Conservation (phyloP, 2,113 vertebrate species). For the Mirza zaza region DNA sequence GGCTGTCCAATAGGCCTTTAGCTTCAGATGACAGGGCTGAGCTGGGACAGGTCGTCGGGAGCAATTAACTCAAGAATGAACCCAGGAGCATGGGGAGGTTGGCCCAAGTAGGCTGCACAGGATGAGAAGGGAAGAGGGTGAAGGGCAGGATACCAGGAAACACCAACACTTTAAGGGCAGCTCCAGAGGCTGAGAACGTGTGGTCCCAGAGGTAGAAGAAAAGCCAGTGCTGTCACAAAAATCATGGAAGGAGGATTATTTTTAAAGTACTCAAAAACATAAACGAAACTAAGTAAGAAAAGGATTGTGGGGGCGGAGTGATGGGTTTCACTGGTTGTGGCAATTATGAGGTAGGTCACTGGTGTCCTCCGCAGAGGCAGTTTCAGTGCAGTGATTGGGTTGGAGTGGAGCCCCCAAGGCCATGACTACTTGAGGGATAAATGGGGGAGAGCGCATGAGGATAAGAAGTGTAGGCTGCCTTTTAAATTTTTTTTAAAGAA, state of each 20-base stretch:
- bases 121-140: background rate
- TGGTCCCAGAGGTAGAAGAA: background rate
- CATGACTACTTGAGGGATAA: background rate
- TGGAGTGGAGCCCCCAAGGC: background rate
- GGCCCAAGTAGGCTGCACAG: background rate
- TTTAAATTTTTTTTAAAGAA: background rate
- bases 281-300: background rate
- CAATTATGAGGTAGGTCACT: background rate
- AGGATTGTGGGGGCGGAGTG: background rate
- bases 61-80: background rate
- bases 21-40: background rate
- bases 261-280: background rate
- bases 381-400: background rate
- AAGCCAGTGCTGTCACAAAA: background rate
- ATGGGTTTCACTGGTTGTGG: background rate
- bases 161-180: background rate
- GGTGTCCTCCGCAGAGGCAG: background rate
- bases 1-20: background rate
- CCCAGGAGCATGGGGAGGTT: background rate
- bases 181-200: background rate
- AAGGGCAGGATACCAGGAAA: background rate
- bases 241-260: background rate
- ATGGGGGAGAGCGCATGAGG: background rate
- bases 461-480: accelerated
- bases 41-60: background rate